Conservation (phyloP, 2,888 invertebrate genomes). For the Blastobasis adustella region DNA sequence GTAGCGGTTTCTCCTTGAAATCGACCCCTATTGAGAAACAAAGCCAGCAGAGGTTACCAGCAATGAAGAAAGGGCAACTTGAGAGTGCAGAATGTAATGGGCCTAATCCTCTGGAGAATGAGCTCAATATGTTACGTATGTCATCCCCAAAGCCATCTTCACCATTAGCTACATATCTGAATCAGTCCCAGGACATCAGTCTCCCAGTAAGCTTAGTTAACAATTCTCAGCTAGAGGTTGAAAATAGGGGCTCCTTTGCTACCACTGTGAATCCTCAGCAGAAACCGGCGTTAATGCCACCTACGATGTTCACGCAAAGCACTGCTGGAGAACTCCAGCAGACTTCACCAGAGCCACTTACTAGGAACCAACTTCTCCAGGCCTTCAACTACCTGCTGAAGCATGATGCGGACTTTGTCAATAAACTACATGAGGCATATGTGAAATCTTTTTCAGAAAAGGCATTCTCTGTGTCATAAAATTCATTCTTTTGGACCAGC, state of each 20-base stretch:
- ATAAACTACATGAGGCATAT: constrained; percentile 93
- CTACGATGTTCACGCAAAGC: constrained; percentile 86
- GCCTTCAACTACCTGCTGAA: constrained; percentile 90
- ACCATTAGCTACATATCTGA: constrained; percentile 72
- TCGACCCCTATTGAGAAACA: constrained; percentile 61
- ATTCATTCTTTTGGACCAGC: constrained; percentile 35
- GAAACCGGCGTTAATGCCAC: constrained; percentile 88
- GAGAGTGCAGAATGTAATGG: constrained; percentile 52
- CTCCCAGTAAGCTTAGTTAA: constrained; percentile 48
- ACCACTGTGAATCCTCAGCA: constrained; percentile 57
- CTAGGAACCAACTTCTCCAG: constrained; percentile 91
- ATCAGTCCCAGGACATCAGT: constrained; percentile 60
- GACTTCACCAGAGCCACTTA: constrained; percentile 81
- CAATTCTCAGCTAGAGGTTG: constrained; percentile 41
- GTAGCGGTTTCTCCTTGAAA: constrained; percentile 52
- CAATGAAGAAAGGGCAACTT: constrained; percentile 43
- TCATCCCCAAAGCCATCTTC: constrained; percentile 72
- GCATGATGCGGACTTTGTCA: constrained; percentile 91
- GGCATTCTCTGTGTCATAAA: constrained; percentile 67
- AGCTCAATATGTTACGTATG: constrained; percentile 69
- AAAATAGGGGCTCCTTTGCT: constrained; percentile 42
- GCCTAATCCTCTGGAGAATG: constrained; percentile 63
- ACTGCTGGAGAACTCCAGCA: constrained; percentile 63
- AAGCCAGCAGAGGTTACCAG: constrained; percentile 49
- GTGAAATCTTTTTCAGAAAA: constrained; percentile 87